Evolutionary conservation across 2,888 invertebrate species (phyloP).

Genomic region (Neoaliturus tenellus): DNA sequence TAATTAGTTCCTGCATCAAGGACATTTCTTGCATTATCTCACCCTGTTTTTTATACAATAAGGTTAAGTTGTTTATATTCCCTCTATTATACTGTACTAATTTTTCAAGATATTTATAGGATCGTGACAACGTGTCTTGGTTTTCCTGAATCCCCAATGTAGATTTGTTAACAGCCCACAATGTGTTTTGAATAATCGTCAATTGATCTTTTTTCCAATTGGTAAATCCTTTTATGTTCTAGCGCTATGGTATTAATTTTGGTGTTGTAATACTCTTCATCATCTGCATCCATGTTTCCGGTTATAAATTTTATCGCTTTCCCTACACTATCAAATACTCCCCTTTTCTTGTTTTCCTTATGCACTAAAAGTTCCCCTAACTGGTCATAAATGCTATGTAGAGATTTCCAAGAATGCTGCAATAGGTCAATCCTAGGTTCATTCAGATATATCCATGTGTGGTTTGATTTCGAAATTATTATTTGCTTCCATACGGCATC

Average conservation of each 20-base stretch:
- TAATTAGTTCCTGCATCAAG: background rate
- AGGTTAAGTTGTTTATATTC: background rate
- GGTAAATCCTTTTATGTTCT: background rate
- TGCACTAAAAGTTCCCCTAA: background rate
- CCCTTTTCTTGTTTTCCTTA: background rate
- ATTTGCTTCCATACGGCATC: background rate
- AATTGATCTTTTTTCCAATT: background rate
- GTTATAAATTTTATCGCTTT: background rate
- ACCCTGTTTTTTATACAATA: background rate
- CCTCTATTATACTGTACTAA: background rate
- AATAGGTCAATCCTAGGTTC: background rate
- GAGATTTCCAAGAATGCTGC: background rate
- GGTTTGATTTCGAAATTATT: background rate
- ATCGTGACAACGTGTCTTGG: background rate
- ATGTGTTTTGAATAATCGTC: background rate
- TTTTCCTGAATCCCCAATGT: background rate
- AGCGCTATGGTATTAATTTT: constrained; percentile 9
- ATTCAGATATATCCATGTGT: background rate
- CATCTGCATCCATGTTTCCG: constrained; percentile 11
- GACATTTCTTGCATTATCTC: background rate
- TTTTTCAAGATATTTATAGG: constrained; percentile 5
- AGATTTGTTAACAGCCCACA: background rate
- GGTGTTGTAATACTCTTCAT: background rate
- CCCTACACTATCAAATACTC: constrained; percentile 1
- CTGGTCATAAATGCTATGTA: background rate